Evolutionary conservation across 2,888 invertebrate species (phyloP), one percentile per base, ranked within the genome.

Genomic region (Chrysomela aeneicollis): DNA sequence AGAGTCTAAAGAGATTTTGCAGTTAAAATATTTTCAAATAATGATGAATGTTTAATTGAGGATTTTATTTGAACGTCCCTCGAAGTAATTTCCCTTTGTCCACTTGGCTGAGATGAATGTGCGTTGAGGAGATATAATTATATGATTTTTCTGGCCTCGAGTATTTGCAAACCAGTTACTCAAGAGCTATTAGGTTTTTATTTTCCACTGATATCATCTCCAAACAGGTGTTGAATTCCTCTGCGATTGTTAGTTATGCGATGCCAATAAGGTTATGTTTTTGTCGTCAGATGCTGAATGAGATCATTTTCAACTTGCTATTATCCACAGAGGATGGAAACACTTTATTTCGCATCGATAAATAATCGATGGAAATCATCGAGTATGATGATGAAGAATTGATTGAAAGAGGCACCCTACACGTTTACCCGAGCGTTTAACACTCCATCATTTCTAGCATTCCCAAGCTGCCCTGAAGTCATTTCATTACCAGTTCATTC

Each of bases 181-280:
- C 72, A 67, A 71, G 68, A 74, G 75, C 72, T 70, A 63, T 73
- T 69, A 71, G 72, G 71, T 75, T 77, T 72, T 73, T 71, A 74
- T 73, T 75, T 68, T 66, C 66, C 51, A 46, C 58, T 61, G 76
- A 77, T 77, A 76, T 50, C 66, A 77, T 78, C 78, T 71, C 55
- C 69, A 66, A 73, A 74, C 75, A 77, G 77, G 76, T 77, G 78
- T 74, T 77, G 74, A 77, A 78, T 78, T 78, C 76, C 75, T 63
- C 61, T 62, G 49, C 68, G 74, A 75, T 76, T 74, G 72, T 76
- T 73, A 75, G 76, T 75, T 74, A 74, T 74, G 72, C 63, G 69
- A 73, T 71, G 67, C 66, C 55, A 35, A 63, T 60, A 47, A 52
- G 59, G 54, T 49, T 55, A 55, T 61, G 35, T 42, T 61, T 57